Percentiles rank a stretch among this genome's conserved stretches.
Evolutionary conservation across 2,113 vertebrate genomes (phyloP).

Genomic region (Corvus hawaiiensis): DNA sequence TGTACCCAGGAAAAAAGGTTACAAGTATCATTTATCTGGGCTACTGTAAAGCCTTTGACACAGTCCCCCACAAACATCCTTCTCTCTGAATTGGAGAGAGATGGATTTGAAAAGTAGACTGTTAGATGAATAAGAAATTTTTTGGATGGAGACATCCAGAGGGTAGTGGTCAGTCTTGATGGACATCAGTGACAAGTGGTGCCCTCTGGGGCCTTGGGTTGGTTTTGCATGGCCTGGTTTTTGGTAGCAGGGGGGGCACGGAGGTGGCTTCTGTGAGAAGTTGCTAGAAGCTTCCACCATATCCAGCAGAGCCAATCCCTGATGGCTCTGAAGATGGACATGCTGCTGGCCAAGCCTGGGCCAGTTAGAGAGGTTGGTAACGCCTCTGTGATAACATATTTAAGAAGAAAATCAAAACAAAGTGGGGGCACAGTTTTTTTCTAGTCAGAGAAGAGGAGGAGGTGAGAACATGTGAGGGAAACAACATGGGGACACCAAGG

Average conservation of each 20-base stretch:
- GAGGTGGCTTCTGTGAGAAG: not conserved
- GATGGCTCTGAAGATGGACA: not conserved
- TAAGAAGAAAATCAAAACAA: not conserved
- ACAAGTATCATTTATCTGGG: not conserved
- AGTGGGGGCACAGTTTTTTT: not conserved
- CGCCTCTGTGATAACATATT: not conserved
- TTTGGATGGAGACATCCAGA: not conserved
- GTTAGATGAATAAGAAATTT: not conserved
- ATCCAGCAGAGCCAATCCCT: not conserved
- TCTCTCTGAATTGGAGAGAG: not conserved
- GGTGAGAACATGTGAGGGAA: not conserved
- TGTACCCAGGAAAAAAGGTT: not conserved
- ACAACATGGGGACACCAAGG: not conserved
- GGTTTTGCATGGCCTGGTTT: not conserved
- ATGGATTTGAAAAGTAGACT: not conserved
- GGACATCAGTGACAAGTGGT: not conserved
- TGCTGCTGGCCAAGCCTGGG: fast-evolving
- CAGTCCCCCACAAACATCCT: not conserved
- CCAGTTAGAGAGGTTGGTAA: not conserved
- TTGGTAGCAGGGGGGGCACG: not conserved
- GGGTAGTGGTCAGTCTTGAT: not conserved
- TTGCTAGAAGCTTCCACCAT: not conserved
- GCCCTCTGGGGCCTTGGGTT: not conserved
- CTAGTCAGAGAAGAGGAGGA: not conserved
- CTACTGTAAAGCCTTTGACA: not conserved